Evolutionary conservation across 92 coral and sea anemone species (phyloP), one percentile per base, ranked within the genome.

Genomic region (Umimayanthus chanpuru): DNA sequence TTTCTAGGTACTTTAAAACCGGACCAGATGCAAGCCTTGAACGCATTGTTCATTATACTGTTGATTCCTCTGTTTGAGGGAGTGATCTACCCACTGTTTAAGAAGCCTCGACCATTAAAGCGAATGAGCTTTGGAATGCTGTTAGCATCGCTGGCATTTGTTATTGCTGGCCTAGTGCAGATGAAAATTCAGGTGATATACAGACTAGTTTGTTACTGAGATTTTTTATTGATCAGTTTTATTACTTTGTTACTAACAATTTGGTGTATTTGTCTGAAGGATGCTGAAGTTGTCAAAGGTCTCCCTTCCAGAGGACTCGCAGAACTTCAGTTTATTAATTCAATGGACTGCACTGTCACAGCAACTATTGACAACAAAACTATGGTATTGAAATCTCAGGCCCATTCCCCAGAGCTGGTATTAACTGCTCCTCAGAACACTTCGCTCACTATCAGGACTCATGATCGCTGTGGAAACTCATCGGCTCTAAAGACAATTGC

Each of bases 21-120:
- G 58, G 95, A 94, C 73, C 97, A 94, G 83, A 94, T 94, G 97
- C 97, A 94, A 67, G 97, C 97, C 4, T 78, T 94, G 38, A 94
- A 94, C 78, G 91, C 97, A 0, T 71, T 94, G 5, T 91, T 94
- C 64, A 92, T 94, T 77, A 94, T 94, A 14, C 30, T 94, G 14
- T 86, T 94, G n/a, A 92, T 94, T 16, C 97, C 97, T 2, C 85
- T 94, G 72, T 94, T 94, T 18, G 94, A 94, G 88, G 94, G 92
- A 73, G 90, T 94, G 77, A 88, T 94, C 28, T 94, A 92, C 73
- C 92, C 92, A 73, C 50, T 92, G 44, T n/a, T 89, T 0, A 86
- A 76, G 86, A 92, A 93, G 70, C 96, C 96, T 25, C 82, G 65
- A 47, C 94, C 96, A 26, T 90, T 94, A 20, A 94, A 92, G 88